Evolutionary conservation across 2,888 invertebrate species (phyloP).

Genomic region (Iselma pallidipennis): DNA sequence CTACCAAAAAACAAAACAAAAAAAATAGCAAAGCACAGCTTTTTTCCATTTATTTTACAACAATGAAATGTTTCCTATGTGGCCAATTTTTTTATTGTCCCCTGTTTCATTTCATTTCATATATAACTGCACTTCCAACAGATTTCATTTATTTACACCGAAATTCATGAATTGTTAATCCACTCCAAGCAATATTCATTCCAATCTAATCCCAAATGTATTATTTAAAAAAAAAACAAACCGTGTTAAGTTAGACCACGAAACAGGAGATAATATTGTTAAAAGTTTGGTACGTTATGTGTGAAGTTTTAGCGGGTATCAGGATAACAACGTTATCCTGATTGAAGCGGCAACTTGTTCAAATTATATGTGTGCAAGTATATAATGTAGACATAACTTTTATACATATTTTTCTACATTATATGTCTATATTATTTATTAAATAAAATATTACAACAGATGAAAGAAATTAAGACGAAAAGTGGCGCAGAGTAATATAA

Average conservation of each 20-base stretch:
- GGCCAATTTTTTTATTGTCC: too few species aligned
- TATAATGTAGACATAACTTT: too few species aligned
- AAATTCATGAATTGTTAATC: constrained; percentile 20
- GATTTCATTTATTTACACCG: not conserved
- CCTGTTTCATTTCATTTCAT: too few species aligned
- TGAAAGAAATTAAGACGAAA: not conserved
- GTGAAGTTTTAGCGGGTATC: constrained; percentile 25
- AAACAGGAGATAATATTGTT: constrained; percentile 27
- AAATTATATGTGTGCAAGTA: not conserved
- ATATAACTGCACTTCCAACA: too few species aligned
- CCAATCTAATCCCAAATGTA: constrained; percentile 20
- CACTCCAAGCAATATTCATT: too few species aligned
- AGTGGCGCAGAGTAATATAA: not conserved
- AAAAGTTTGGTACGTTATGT: constrained; percentile 28
- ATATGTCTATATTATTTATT: not conserved
- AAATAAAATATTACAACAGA: too few species aligned
- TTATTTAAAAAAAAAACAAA: constrained; percentile 19
- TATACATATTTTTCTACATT: not conserved
- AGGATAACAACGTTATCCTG: constrained; percentile 24
- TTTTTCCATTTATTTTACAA: too few species aligned
- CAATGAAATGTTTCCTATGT: too few species aligned
- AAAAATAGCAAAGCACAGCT: too few species aligned
- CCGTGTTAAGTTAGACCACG: constrained; percentile 23
- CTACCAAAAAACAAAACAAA: too few species aligned
- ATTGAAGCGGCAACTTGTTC: constrained; percentile 22